Base-by-base conservation (phyloP, 1,140 invertebrate genomes). In the Panagrolaimus sp. region DNA sequence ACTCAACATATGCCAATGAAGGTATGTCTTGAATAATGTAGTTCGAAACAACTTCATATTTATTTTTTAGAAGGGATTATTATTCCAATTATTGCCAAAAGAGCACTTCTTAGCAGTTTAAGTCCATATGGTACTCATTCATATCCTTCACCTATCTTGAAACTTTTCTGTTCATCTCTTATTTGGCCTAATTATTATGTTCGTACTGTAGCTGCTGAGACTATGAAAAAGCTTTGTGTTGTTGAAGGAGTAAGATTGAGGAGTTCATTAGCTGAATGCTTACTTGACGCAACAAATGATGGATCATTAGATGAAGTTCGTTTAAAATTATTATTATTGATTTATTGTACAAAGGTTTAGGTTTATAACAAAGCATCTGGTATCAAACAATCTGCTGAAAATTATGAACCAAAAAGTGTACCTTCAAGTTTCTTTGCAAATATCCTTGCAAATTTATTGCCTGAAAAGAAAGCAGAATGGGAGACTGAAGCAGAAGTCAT, bases 391-490 rank as follows among this genome's bases (percentile, higher is more conserved):
- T 11, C 14, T 23, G 51, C 20, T 57, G 51, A 57, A 57, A 27
- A 57, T 20, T 20, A 11, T 13, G 20, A 57, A 25, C 20, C 20
- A n/a, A 27, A 20, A 9, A 27, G n/a, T 27, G 51, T 57, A 2
- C 51, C 51, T 1, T 57, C 51, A 1, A 16, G 20, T 0, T 57
- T 57, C n/a, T 57, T 25, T 27, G 51, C 51, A 25, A 20, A 57
- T 16, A 27, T 27, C n/a, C 51, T 57, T 57, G 4, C 11, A 27
- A 57, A 16, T 16, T 20, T 57, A 9, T 27, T 57, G 11, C 51
- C 51, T 27, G 51, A 57, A 57, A 57, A 57, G 51, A 57, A 57
- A 27, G 20, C 51, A 1, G 51, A 57, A 20, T 57, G 27, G 9
- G 51, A 57, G 4, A 25, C 13, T 5, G 51, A 57, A 20, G n/a